Conservation (phyloP, 2,888 invertebrate genomes). For the Drosophila prolongata region DNA sequence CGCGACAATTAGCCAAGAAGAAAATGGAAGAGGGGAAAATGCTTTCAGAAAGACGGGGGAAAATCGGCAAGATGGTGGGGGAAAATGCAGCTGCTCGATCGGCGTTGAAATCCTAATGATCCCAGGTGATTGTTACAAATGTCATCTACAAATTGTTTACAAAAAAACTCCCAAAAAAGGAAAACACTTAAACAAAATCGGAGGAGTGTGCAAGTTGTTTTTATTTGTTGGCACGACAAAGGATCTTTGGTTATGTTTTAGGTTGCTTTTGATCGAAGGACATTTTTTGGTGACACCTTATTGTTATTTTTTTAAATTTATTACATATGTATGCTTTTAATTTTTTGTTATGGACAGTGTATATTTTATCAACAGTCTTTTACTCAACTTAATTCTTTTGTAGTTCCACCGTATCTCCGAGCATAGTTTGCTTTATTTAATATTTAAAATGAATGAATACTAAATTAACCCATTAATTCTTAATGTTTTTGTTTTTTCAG, state of each 20-base stretch:
- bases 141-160: slow-evolving; percentile 40
- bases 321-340: not conserved
- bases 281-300: not conserved
- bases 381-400: not conserved
- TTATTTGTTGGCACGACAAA: slow-evolving; percentile 15
- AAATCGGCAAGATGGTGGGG: not conserved
- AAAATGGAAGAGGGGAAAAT: slow-evolving; percentile 4
- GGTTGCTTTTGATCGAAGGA: not conserved
- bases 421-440: too few species aligned
- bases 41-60: not conserved
- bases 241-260: slow-evolving; percentile 19
- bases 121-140: slow-evolving; percentile 27
- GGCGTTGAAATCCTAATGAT: slow-evolving; percentile 49
- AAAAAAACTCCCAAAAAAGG: slow-evolving; percentile 1
- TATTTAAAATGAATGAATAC: too few species aligned
- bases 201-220: slow-evolving; percentile 34
- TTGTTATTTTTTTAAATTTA: not conserved
- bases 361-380: not conserved
- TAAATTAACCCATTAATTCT: too few species aligned
- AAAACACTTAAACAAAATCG: slow-evolving; percentile 1
- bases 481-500: too few species aligned
- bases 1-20: slow-evolving; percentile 40
- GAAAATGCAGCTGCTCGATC: slow-evolving; percentile 33
- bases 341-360: not conserved
- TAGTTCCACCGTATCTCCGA: too few species aligned